Percentiles rank a stretch among this genome's conserved stretches.
Evolutionary conservation across 1,140 invertebrate genomes (phyloP).

Genomic region (Halyomorpha halys): DNA sequence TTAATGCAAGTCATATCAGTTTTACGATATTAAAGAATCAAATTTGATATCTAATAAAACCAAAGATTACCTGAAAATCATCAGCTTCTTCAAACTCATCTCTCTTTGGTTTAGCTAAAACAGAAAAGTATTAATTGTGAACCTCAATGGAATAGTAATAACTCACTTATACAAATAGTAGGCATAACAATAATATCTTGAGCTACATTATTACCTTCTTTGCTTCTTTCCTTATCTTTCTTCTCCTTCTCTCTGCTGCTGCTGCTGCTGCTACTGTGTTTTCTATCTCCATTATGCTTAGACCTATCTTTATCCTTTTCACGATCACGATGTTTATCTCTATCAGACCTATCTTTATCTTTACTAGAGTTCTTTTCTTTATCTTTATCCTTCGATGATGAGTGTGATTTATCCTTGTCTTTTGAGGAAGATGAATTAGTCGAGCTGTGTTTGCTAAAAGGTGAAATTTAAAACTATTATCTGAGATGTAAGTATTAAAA

Average conservation of each 20-base stretch:
- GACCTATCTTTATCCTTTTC: slow-evolving; percentile 38
- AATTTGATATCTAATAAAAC: no score
- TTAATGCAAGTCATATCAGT: no score
- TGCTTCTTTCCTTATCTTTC: slow-evolving; percentile 28
- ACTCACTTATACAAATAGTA: no score
- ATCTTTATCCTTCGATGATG: slow-evolving; percentile 26
- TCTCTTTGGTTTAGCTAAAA: no score
- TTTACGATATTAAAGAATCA: no score
- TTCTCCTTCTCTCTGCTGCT: slow-evolving; percentile 29
- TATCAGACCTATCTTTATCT: slow-evolving; percentile 34
- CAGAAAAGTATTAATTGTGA: no score
- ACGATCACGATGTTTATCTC: slow-evolving; percentile 36
- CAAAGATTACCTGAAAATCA: no score
- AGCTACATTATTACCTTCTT: slow-evolving; percentile 24
- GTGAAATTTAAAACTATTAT: not conserved
- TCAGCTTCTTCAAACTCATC: no score
- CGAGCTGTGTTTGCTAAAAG: slow-evolving; percentile 16
- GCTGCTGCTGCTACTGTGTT: slow-evolving; percentile 32
- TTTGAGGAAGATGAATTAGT: not conserved
- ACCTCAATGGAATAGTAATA: no score
- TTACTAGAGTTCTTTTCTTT: slow-evolving; percentile 27
- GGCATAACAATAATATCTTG: no score
- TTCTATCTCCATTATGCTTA: slow-evolving; percentile 37
- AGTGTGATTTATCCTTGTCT: slow-evolving; percentile 9
- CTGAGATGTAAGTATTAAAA: no score